Conservation (phyloP, 2,797 vertebrate genomes). For the Protosalanx chinensis region DNA sequence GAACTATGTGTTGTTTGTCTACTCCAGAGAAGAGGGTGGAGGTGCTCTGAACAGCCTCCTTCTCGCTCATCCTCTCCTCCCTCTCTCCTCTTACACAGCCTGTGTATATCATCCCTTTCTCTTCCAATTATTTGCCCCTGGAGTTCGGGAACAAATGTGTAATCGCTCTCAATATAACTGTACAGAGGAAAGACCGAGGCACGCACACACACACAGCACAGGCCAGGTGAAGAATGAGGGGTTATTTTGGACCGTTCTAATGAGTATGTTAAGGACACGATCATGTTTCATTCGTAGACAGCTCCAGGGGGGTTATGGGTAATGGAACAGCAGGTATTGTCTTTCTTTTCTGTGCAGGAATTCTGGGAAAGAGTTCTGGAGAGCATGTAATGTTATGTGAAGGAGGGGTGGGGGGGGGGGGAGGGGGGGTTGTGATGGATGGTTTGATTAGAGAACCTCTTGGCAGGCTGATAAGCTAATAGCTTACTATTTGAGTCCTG, state of each 20-base stretch:
- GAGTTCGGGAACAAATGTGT: background rate
- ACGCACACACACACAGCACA: background rate
- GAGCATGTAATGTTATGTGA: background rate
- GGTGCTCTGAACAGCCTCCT: too few species aligned
- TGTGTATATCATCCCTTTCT: too few species aligned
- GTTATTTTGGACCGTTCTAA: conserved; percentile 21
- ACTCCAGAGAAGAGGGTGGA: too few species aligned
- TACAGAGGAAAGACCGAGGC: background rate
- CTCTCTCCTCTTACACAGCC: too few species aligned
- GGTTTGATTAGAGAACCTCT: too few species aligned
- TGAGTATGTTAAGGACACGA: conserved; percentile 19
- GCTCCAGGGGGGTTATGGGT: conserved; percentile 19
- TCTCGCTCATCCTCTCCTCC: too few species aligned
- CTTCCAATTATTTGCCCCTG: too few species aligned
- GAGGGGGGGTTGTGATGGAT: too few species aligned
- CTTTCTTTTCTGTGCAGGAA: conserved; percentile 12
- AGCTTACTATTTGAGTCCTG: too few species aligned
- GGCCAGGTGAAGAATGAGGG: conserved; percentile 3
- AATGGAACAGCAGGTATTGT: conserved; percentile 12
- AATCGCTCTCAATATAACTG: conserved; percentile 16
- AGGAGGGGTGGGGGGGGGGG: too few species aligned
- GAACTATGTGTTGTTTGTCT: too few species aligned
- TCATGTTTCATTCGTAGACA: conserved; percentile 27
- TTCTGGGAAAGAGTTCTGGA: background rate
- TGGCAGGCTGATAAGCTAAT: too few species aligned